Conservation (phyloP, 2,888 invertebrate species). For the Agrotis exclamationis region DNA sequence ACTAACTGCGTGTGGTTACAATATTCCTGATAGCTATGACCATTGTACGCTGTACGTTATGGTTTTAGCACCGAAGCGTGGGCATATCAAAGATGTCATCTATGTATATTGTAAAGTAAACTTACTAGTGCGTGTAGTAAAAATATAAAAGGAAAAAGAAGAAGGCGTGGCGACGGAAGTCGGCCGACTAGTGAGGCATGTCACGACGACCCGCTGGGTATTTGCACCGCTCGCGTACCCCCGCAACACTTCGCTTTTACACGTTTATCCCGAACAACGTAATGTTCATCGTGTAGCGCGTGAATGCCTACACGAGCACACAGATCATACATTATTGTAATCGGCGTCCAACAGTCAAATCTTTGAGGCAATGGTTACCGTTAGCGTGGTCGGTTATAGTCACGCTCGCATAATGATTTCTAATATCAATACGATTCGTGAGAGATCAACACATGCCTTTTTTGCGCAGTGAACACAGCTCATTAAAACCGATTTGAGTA, state of each 20-base stretch:
- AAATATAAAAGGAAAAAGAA: constrained; percentile 74
- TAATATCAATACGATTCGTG: constrained; percentile 79
- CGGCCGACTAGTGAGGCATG: constrained; percentile 72
- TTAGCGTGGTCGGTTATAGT: constrained; percentile 68
- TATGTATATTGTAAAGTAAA: constrained; percentile 59
- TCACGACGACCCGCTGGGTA: constrained; percentile 69
- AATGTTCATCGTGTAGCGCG: constrained; percentile 43
- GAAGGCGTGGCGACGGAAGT: constrained; percentile 77
- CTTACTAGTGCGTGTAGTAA: constrained; percentile 67
- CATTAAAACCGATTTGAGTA: constrained; percentile 80
- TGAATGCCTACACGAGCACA: constrained; percentile 36
- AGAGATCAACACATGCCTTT: constrained; percentile 72
- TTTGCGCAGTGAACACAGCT: constrained; percentile 73
- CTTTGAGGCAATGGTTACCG: constrained; percentile 61
- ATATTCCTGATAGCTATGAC: constrained; percentile 69
- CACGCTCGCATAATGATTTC: constrained; percentile 78
- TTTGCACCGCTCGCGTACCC: constrained; percentile 53
- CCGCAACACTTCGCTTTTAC: constrained; percentile 63
- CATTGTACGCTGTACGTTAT: constrained; percentile 70
- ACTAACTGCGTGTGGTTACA: constrained; percentile 72
- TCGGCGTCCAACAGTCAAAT: constrained; percentile 55
- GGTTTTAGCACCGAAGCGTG: constrained; percentile 69
- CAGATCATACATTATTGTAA: constrained; percentile 45
- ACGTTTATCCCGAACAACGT: constrained; percentile 36
- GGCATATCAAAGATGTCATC: constrained; percentile 70